Evolutionary conservation across 2,797 vertebrate genomes (phyloP), one percentile per base, ranked within the genome.

Genomic region (Macroramphosus scolopax): DNA sequence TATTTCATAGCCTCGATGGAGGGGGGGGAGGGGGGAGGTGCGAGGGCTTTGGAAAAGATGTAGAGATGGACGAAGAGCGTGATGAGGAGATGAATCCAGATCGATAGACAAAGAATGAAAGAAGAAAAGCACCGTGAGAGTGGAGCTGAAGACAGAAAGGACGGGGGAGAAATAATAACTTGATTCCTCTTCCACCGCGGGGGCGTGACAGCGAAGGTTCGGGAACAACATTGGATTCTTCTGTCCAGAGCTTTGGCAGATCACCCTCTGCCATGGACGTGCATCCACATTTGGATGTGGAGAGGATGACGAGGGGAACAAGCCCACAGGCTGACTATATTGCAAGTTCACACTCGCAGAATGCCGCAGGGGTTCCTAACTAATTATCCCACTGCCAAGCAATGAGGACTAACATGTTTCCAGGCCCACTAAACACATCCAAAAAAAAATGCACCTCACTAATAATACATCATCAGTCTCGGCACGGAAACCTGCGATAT

Each of bases 1-100:
- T 84, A 86, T 85, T 86, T 83, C 78, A 80, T 47, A 36, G 43
- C 33, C 26, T 18, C 33, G 46, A 77, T 58, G 41, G 63, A 46
- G 22, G 3, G 33, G 14, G 14, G 12, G 13, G 6, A 3, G 11
- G 6, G 37, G 15, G 18, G 10, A 17, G 28, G 36, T 36, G 36
- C 4, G 12, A 30, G 40, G 45, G 44, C 20, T 68, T 51, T 26
- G 7, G 26, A 56, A 37, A 63, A 68, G 54, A 58, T 2, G 18
- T 30, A 49, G 55, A 72, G 40, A 63, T 31, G 53, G 57, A 58
- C 14, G 5, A 13, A 37, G 41, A 51, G 24, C 11, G 11, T 17
- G 13, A 61, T 25, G 18, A 10, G n/a, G 48, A 49, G 54, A 73
- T 47, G 10, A 55, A 66, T 56, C 20, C 32, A 17, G 28, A 60